These are phyloP conservation scores for Omphaloscelis lunosa DNA, from an alignment of 2,888 invertebrate genomes.

Conservation along the genomic window DNA sequence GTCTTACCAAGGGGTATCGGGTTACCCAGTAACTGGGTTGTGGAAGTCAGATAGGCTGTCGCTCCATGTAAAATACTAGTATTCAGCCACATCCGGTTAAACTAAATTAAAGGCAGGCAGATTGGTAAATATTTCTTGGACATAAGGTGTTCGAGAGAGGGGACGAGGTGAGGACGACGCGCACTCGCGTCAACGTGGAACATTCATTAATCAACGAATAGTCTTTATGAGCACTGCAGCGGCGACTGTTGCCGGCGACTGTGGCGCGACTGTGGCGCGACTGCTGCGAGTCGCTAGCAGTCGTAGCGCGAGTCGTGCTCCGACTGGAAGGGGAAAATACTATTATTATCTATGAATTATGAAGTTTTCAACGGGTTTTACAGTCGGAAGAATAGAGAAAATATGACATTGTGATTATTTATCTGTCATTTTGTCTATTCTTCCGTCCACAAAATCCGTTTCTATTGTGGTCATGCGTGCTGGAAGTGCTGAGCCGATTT, in stretches of 20 bases:
- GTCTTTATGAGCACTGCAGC: constrained; percentile 24
- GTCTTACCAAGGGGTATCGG: too few relatives aligned
- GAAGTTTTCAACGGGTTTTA: too few relatives aligned
- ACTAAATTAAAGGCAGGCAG: neutral
- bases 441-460: too few relatives aligned
- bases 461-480: too few relatives aligned
- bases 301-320: constrained; percentile 29
- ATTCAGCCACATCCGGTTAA: neutral
- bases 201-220: constrained; percentile 25
- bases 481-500: too few relatives aligned
- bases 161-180: neutral
- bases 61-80: neutral
- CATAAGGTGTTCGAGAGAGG: constrained; percentile 4
- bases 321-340: constrained; percentile 21
- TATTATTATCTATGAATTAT: too few relatives aligned
- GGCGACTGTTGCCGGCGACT: constrained; percentile 2
- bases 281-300: constrained; percentile 43
- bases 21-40: too few relatives aligned
- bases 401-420: too few relatives aligned
- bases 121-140: neutral
- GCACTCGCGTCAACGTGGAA: constrained; percentile 2
- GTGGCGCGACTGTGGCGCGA: constrained; percentile 21
- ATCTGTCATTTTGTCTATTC: too few relatives aligned
- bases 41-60: neutral
- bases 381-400: too few relatives aligned